Evolutionary conservation across 2,113 vertebrate species (phyloP), one percentile per base, ranked within the genome.

Genomic region (Seriola dumerili): DNA sequence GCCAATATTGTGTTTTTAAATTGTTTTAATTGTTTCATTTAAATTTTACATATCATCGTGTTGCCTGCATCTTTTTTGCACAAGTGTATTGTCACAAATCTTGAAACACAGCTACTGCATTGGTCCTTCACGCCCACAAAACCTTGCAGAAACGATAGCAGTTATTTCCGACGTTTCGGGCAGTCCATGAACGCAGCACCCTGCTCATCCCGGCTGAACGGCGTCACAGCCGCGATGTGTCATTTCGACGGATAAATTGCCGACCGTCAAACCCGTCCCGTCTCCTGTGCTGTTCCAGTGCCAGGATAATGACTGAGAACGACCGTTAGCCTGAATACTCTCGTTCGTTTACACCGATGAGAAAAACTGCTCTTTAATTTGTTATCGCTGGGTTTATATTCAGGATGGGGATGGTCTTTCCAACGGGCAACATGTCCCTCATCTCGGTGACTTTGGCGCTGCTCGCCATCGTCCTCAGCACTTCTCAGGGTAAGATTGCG

Each of bases 401-500:
- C 69, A 36, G 64, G 50, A 81, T 63, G 83, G 76, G 52, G 81
- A 85, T 89, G 83, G 44, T 82, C n/a, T 84, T 23, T 80, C 59
- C 80, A 7, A 25, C 78, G 67, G 89, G 84, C 54, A 92, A 88
- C 81, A 90, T 90, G 92, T 90, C 93, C 34, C 84, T 91, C 13
- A 10, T 83, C 75, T 89, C 73, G 76, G 34, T 91, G 89, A 86
- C 87, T 90, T 36, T 92, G 89, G 84, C 88, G 85, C 38, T 93
- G 82, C 74, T 95, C 50, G 48, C 81, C 78, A 8, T 93, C 72
- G 78, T 94, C 87, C 88, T 95, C 85, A 89, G 88, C 87, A 64
- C 89, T 32, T 91, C 92, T 84, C 93, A 55, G 64, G 95, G 95
- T 96, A 93, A 95, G 95, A 90, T 83, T 48, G 55, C 0, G 2